phyloP scores from a whole-genome alignment of 2,888 invertebrate species.

The Himalopsyche anomala region DNA sequence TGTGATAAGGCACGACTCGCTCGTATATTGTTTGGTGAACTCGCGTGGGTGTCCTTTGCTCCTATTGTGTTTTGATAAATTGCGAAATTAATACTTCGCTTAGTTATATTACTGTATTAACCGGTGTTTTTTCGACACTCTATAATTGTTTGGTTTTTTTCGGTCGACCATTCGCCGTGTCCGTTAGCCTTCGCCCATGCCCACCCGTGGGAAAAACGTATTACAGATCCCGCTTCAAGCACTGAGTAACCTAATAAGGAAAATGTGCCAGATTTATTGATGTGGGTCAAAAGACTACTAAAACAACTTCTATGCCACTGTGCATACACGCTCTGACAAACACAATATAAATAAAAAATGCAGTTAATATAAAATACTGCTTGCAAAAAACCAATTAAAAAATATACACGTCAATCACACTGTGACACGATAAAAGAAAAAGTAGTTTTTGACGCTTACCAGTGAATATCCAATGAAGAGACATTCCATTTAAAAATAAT shows the following conservation, averaged over 20 bases:
- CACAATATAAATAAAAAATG: too few relatives aligned
- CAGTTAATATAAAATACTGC: background rate
- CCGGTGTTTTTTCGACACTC: constrained; percentile 42
- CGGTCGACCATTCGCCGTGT: background rate
- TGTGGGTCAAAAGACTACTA: constrained; percentile 14
- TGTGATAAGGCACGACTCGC: constrained; percentile 21
- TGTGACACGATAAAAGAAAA: too few relatives aligned
- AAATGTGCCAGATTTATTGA: constrained; percentile 43
- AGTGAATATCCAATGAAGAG: too few relatives aligned
- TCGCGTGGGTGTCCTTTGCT: constrained; percentile 42
- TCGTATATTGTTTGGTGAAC: constrained; percentile 26
- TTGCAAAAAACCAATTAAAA: too few relatives aligned
- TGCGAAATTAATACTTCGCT: constrained; percentile 37
- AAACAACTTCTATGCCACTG: background rate
- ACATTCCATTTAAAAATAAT: too few relatives aligned
- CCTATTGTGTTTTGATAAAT: constrained; percentile 42
- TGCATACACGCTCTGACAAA: background rate
- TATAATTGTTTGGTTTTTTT: constrained; percentile 42
- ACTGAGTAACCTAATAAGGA: constrained; percentile 38
- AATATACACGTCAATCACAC: too few relatives aligned
- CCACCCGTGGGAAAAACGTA: constrained; percentile 43
- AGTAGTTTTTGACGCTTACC: too few relatives aligned
- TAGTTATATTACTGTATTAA: constrained; percentile 38
- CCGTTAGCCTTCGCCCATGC: constrained; percentile 35
- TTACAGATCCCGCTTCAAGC: constrained; percentile 32